These are phyloP conservation scores for Hirtodrosophila alboralis DNA, from an alignment of 2,888 invertebrate genomes.

Conservation along the genomic window DNA sequence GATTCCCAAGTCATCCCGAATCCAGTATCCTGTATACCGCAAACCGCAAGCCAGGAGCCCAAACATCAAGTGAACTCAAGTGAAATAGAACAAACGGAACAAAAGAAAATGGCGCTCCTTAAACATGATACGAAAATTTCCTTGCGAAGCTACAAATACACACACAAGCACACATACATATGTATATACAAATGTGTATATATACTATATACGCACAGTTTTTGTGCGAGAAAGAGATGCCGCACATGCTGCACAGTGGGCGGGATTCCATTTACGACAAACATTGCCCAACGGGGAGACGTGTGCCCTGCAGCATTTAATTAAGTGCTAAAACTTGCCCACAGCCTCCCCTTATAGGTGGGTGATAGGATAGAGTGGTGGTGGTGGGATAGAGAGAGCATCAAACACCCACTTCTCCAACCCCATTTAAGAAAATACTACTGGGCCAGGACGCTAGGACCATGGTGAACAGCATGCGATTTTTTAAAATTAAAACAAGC, in stretches of 20 bases:
- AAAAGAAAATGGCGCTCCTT: slow-evolving; percentile 67
- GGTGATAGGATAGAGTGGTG: neutral
- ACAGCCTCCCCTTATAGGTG: slow-evolving; percentile 13
- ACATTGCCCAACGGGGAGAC: slow-evolving; percentile 36
- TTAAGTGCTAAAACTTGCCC: slow-evolving; percentile 68
- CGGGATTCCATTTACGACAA: slow-evolving; percentile 60
- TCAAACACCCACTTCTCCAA: neutral
- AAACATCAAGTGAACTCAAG: slow-evolving; percentile 26
- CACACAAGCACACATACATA: slow-evolving; percentile 9
- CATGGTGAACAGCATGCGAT: slow-evolving; percentile 65
- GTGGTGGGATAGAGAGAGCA: too few relatives aligned
- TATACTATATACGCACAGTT: too few relatives aligned
- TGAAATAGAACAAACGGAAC: slow-evolving; percentile 30
- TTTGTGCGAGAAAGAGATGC: slow-evolving; percentile 62
- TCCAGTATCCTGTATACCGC: neutral
- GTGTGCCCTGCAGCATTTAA: slow-evolving; percentile 64
- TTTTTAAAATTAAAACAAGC: slow-evolving; percentile 78
- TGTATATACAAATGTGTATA: too few relatives aligned
- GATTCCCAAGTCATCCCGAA: neutral
- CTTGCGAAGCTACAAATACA: slow-evolving; percentile 44
- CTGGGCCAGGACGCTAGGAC: slow-evolving; percentile 12
- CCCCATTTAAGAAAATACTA: too few relatives aligned
- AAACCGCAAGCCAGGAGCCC: neutral
- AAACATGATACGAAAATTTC: slow-evolving; percentile 57
- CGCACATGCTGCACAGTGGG: slow-evolving; percentile 61